Percentiles rank a stretch among this genome's conserved stretches.
These are phyloP conservation scores for Pheosia gnoma DNA, from an alignment of 2,888 invertebrate genomes.

Conservation along the genomic window DNA sequence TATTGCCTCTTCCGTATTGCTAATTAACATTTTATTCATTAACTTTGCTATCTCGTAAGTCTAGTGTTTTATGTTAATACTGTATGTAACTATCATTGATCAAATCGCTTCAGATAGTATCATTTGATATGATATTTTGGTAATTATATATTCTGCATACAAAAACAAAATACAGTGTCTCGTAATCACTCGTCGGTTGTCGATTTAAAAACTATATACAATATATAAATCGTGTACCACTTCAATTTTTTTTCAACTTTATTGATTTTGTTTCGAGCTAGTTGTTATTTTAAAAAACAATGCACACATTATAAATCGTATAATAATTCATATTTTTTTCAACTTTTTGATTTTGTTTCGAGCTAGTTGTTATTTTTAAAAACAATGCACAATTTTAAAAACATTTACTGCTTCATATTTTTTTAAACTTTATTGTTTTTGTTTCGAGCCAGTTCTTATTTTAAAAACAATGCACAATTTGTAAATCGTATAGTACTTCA, in stretches of 20 bases:
- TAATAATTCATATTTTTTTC: slow-evolving; percentile 24
- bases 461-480: too few relatives aligned
- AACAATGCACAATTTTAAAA: too few relatives aligned
- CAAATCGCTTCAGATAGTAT: slow-evolving; percentile 17
- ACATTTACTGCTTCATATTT: too few relatives aligned
- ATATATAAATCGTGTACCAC: slow-evolving; percentile 12
- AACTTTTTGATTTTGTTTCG: slow-evolving; percentile 42
- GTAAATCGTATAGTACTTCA: slow-evolving; percentile 19
- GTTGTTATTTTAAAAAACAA: slow-evolving; percentile 51
- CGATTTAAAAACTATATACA: slow-evolving; percentile 6
- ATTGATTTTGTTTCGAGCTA: slow-evolving; percentile 46
- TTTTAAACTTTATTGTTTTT: too few relatives aligned
- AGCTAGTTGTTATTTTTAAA: slow-evolving; percentile 55
- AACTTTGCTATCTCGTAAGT: slow-evolving; percentile 13
- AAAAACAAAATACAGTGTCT: slow-evolving; percentile 21
- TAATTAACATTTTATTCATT: slow-evolving; percentile 25
- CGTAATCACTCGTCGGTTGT: slow-evolving; percentile 28
- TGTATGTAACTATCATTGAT: slow-evolving; percentile 13
- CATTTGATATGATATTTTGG: slow-evolving; percentile 31
- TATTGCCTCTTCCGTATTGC: slow-evolving; percentile 26
- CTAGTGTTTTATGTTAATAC: slow-evolving; percentile 10
- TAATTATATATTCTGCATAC: slow-evolving; percentile 1
- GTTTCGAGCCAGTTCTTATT: too few relatives aligned
- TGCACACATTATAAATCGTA: slow-evolving; percentile 8
- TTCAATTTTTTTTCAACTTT: slow-evolving; percentile 23